Evolutionary conservation across 2,113 vertebrate species (phyloP).

Genomic region (Lepus americanus): DNA sequence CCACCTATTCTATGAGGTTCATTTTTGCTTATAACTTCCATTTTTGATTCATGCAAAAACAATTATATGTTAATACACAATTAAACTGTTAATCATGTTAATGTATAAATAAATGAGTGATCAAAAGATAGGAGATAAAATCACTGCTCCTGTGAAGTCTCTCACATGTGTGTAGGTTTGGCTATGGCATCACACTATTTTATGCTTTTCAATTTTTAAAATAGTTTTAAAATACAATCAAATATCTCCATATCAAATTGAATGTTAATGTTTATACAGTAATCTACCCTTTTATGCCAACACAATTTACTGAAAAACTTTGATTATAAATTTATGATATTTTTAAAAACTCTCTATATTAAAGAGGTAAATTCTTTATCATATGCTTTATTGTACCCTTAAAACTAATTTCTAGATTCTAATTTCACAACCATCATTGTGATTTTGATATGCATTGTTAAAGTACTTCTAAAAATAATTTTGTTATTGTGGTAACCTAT

Average conservation of each 20-base stretch:
- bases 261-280: not conserved
- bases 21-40: not conserved
- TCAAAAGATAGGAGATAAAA: not conserved
- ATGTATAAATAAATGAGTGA: not conserved
- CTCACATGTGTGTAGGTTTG: not conserved
- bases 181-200: not conserved
- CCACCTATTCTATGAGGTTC: not conserved
- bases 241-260: not conserved
- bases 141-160: not conserved
- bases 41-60: not conserved
- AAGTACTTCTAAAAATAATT: constrained; percentile 73
- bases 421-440: constrained; percentile 18
- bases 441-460: constrained; percentile 60
- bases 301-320: not conserved
- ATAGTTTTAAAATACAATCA: not conserved
- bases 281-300: not conserved
- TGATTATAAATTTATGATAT: not conserved
- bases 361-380: not conserved
- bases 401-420: constrained; percentile 3
- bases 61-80: not conserved
- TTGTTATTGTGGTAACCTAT: constrained; percentile 48
- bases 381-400: constrained; percentile 18
- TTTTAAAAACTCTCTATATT: not conserved
- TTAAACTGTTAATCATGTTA: not conserved
- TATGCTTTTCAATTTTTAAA: not conserved